Percentiles rank a stretch among this genome's conserved stretches.
These are phyloP conservation scores for Adelognathus sp. DNA, from an alignment of 2,888 invertebrate genomes.

Conservation along the genomic window DNA sequence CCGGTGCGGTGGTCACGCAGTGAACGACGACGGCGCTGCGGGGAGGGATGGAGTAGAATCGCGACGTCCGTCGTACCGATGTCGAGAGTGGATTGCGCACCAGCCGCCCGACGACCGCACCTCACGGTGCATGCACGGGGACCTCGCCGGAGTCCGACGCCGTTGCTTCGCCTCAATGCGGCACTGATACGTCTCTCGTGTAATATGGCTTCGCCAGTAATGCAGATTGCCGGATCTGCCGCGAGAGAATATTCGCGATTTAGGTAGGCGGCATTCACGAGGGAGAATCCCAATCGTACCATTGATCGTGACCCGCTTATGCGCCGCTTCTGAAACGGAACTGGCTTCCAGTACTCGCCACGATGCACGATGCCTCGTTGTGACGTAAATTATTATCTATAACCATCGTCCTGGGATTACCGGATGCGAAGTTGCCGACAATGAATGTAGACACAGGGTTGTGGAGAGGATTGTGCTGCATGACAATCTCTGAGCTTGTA, in stretches of 20 bases:
- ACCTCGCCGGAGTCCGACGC: neutral
- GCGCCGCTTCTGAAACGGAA: slow-evolving; percentile 19
- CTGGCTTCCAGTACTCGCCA: slow-evolving; percentile 61
- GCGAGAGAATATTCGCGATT: slow-evolving; percentile 46
- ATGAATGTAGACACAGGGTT: slow-evolving; percentile 37
- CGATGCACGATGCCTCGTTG: slow-evolving; percentile 68
- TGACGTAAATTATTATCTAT: slow-evolving; percentile 77
- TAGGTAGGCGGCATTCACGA: slow-evolving; percentile 35
- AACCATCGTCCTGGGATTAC: slow-evolving; percentile 63
- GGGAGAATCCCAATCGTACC: slow-evolving; percentile 40
- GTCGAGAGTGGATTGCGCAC: neutral
- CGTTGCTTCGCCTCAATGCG: slow-evolving; percentile 8
- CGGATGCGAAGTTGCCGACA: slow-evolving; percentile 69
- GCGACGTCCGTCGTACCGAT: slow-evolving; percentile 3
- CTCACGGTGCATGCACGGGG: too few relatives aligned
- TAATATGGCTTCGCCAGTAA: slow-evolving; percentile 41
- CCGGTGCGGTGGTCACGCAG: slow-evolving; percentile 15
- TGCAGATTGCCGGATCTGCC: slow-evolving; percentile 51
- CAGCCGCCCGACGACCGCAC: neutral
- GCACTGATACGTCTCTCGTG: slow-evolving; percentile 41
- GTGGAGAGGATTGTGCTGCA: too few relatives aligned
- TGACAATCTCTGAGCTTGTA: too few relatives aligned
- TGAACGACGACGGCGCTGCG: neutral
- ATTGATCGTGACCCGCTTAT: slow-evolving; percentile 37
- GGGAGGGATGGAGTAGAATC: neutral